phyloP scores from a whole-genome alignment of 2,888 invertebrate species.

The Plusia festucae region DNA sequence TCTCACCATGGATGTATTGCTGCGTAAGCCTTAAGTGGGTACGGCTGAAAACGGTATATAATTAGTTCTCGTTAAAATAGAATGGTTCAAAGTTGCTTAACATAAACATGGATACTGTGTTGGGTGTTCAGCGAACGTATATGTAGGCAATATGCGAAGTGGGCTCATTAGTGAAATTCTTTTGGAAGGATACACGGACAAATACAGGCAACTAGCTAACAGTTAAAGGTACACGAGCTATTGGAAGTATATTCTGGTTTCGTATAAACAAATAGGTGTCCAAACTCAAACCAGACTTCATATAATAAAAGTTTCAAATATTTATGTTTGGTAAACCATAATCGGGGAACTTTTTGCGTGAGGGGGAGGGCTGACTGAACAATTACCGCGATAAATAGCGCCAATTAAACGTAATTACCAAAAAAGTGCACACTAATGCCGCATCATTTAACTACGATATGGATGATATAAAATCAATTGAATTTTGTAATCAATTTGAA shows the following conservation, averaged over 20 bases:
- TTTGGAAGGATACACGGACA: not conserved
- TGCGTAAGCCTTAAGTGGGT: constrained; percentile 58
- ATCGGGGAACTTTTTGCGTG: not conserved
- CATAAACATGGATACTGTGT: constrained; percentile 37
- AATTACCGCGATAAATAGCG: not conserved
- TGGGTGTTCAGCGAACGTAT: constrained; percentile 18
- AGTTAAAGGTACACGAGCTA: not conserved
- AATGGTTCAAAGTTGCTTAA: constrained; percentile 44
- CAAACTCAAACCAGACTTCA: too few species aligned
- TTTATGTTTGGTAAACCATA: not conserved
- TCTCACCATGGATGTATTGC: constrained; percentile 58
- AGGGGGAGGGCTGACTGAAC: not conserved
- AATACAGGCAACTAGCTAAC: not conserved
- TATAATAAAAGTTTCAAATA: too few species aligned
- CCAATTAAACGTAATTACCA: not conserved
- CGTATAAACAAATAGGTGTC: too few species aligned
- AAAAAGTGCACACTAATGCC: constrained; percentile 23
- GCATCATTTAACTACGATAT: too few species aligned
- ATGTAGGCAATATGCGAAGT: constrained; percentile 8
- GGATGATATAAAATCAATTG: too few species aligned
- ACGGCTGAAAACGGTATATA: constrained; percentile 44
- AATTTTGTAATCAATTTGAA: too few species aligned
- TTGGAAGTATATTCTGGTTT: too few species aligned
- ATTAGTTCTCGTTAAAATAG: constrained; percentile 61
- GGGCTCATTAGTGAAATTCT: not conserved